Base-by-base conservation (phyloP, 1,140 invertebrate species). In the Reticulitermes speratus region DNA sequence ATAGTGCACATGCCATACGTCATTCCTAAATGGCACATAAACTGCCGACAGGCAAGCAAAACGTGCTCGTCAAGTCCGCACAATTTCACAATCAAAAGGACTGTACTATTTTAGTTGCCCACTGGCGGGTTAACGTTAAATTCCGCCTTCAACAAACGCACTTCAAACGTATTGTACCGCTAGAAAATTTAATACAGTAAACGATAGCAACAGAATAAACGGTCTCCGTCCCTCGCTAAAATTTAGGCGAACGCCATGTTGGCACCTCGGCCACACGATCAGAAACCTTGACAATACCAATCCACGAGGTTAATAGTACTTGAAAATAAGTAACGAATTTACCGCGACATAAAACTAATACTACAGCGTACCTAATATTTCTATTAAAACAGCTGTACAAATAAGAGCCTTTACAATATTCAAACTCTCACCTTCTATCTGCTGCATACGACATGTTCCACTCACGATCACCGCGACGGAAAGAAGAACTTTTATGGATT, bases 381-480 rank as follows among this genome's bases (percentile, higher is more conserved):
- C 44, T 30, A 30, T 19, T 59, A 30, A 84, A 84, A 84, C 8
- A n/a, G 14, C 14, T 52, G 11, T 25, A 45, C 30, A n/a, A n/a
- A 52, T 30, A n/a, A 52, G 8, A 52, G 11, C 16, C 30, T 14
- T 32, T 30, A 59, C 16, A 84, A 84, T n/a, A n/a, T 84, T 84
- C n/a, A n/a, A 45, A n/a, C 25, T 44, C 93, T 95, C 94, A 95
- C 95, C 94, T 94, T 93, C 94, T 93, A 91, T 95, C 94, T 91
- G 93, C 91, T 90, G 93, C 93, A 93, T 94, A 94, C 91, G 95
- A 95, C 95, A 95, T 95, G 94, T 95, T 95, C 92, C 92, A 93
- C 93, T 94, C 92, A 92, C 93, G 92, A 92, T 93, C 92, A 92
- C 91, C 91, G 93, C 93, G 93, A 93, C 93, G 93, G 94, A 95